Conservation (phyloP, 2,113 vertebrate species). For the Oreochromis niloticus region DNA sequence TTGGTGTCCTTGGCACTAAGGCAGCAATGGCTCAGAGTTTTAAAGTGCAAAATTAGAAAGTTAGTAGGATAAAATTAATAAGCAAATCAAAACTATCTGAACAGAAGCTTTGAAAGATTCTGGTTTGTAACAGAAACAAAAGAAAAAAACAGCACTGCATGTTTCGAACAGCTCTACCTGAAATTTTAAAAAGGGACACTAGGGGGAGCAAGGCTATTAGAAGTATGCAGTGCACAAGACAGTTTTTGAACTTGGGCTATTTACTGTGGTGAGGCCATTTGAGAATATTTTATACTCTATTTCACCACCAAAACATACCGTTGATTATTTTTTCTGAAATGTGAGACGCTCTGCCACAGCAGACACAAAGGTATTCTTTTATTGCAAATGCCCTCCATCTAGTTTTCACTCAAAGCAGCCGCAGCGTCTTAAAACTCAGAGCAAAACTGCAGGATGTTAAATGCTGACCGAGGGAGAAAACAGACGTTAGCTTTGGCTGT, state of each 20-base stretch:
- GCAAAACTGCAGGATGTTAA: slow-evolving; percentile 34
- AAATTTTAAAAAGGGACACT: slow-evolving; percentile 57
- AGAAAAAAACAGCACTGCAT: not conserved
- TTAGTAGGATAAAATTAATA: not conserved
- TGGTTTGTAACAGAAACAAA: not conserved
- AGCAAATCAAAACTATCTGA: not conserved
- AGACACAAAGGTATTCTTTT: not conserved
- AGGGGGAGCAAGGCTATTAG: slow-evolving; percentile 74
- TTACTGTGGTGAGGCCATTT: slow-evolving; percentile 4
- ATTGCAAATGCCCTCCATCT: not conserved
- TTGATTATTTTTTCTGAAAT: slow-evolving; percentile 6
- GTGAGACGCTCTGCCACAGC: not conserved
- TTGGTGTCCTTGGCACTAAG: slow-evolving; percentile 5
- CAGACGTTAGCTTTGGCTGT: slow-evolving; percentile 48
- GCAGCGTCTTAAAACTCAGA: slow-evolving; percentile 16
- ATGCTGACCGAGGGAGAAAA: slow-evolving; percentile 57
- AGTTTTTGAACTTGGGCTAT: not conserved
- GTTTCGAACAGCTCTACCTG: not conserved
- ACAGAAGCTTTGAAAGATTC: not conserved
- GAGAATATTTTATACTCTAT: not conserved
- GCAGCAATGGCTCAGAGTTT: not conserved
- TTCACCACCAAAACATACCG: not conserved
- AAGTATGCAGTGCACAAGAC: slow-evolving; percentile 4
- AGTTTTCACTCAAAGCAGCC: not conserved
- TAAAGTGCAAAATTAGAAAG: not conserved